These are phyloP conservation scores for Rhagonycha fulva DNA, from an alignment of 2,888 invertebrate genomes.

Conservation along the genomic window DNA sequence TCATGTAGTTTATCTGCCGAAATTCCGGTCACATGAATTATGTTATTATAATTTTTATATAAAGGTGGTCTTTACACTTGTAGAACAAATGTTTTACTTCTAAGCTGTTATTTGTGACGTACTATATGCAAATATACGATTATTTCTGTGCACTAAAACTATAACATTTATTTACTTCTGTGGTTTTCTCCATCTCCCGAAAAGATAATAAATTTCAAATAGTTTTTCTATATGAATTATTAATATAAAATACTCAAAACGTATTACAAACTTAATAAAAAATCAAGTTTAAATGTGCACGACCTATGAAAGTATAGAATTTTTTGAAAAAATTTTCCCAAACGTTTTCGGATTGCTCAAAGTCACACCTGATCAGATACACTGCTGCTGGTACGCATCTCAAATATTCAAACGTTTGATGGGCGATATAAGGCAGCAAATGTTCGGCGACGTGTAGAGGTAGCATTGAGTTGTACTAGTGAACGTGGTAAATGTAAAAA, in stretches of 20 bases:
- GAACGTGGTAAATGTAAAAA: too few relatives aligned
- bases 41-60: constrained; percentile 34
- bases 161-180: neutral
- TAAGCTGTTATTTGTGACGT: constrained; percentile 14
- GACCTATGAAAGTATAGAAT: too few relatives aligned
- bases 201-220: neutral
- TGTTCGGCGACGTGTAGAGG: too few relatives aligned
- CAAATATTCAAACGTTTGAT: too few relatives aligned
- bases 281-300: too few relatives aligned
- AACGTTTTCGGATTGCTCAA: too few relatives aligned
- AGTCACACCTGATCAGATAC: too few relatives aligned
- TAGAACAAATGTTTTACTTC: constrained; percentile 11
- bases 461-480: too few relatives aligned
- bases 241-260: neutral
- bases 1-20: constrained; percentile 31
- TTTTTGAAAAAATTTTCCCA: too few relatives aligned
- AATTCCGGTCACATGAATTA: constrained; percentile 35
- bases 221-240: neutral
- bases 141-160: neutral
- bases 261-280: too few relatives aligned
- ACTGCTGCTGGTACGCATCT: too few relatives aligned
- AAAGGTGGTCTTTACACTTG: constrained; percentile 28
- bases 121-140: constrained; percentile 11
- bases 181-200: neutral
- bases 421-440: too few relatives aligned